These are phyloP conservation scores for Melipona beecheii DNA, from an alignment of 2,888 invertebrate genomes.

Conservation along the genomic window DNA sequence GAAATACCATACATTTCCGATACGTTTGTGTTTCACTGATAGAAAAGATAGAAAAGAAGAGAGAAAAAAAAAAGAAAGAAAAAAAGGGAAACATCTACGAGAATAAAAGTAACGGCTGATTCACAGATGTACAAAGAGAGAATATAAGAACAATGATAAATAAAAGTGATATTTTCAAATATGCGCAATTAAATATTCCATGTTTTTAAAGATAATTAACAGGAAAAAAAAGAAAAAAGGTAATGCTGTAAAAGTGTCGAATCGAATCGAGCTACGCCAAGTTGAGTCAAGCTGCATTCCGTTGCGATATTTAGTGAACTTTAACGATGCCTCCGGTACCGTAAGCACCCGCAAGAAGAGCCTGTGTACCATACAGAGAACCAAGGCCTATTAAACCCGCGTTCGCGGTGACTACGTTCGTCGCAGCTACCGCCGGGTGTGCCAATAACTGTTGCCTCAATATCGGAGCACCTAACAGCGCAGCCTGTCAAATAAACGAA, in stretches of 20 bases:
- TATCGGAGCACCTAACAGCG: conserved; percentile 52
- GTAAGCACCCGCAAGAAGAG: conserved; percentile 65
- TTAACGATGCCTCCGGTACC: conserved; percentile 67
- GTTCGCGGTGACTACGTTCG: conserved; percentile 63
- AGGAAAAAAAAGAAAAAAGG: not conserved
- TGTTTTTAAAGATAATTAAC: not conserved
- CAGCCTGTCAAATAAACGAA: conserved; percentile 36
- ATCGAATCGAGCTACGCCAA: not conserved
- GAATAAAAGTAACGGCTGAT: too few relatives aligned
- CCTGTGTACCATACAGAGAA: conserved; percentile 68
- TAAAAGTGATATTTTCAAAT: not conserved
- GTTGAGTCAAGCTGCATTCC: not conserved
- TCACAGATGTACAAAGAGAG: not conserved
- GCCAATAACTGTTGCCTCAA: conserved; percentile 65
- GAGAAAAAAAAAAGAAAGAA: not conserved
- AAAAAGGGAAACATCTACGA: too few relatives aligned
- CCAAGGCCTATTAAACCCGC: conserved; percentile 57
- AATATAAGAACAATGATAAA: not conserved
- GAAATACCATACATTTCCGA: not conserved
- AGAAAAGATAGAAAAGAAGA: not conserved
- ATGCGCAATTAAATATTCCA: not conserved
- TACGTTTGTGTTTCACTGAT: not conserved
- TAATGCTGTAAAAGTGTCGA: not conserved
- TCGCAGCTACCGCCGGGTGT: conserved; percentile 57
- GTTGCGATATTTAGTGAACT: conserved; percentile 56